Conservation (phyloP, 1,140 invertebrate genomes). For the Drosophila kepulauana region DNA sequence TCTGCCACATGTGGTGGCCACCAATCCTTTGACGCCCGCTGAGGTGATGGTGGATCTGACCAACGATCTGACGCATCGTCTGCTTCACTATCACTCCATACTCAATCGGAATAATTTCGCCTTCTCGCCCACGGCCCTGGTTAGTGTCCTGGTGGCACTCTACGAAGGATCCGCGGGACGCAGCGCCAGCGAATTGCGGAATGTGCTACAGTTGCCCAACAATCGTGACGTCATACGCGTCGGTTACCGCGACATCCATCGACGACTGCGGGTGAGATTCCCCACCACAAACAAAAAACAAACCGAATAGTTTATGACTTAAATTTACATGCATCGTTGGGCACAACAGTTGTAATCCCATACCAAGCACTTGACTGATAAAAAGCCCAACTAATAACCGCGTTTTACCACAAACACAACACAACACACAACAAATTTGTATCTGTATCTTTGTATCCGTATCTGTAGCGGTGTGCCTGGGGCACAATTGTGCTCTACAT, state of each 20-base stretch:
- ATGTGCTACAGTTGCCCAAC: conserved; percentile 88
- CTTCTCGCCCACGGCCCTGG: conserved; percentile 92
- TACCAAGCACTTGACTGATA: conserved; percentile 57
- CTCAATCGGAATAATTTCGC: conserved; percentile 92
- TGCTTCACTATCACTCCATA: conserved; percentile 89
- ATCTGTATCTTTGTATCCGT: background rate
- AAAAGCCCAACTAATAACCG: conserved; percentile 33
- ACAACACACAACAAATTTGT: too few relatives aligned
- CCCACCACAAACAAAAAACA: background rate
- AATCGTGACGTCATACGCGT: conserved; percentile 90
- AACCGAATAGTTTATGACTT: conserved; percentile 4
- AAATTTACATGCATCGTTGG: conserved; percentile 72
- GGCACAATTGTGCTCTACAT: conserved; percentile 18
- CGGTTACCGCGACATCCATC: conserved; percentile 92
- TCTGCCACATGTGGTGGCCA: conserved; percentile 58
- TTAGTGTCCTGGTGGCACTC: conserved; percentile 91
- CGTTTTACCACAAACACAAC: too few relatives aligned
- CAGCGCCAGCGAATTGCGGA: conserved; percentile 89
- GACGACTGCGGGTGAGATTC: conserved; percentile 89
- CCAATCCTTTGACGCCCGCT: conserved; percentile 86
- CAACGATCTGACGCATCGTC: conserved; percentile 90
- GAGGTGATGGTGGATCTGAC: conserved; percentile 92
- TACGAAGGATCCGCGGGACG: conserved; percentile 91
- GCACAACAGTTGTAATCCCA: conserved; percentile 34
- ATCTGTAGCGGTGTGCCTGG: conserved; percentile 1